Base-by-base conservation (phyloP, 2,888 invertebrate species). In the Strigamia maritima region DNA sequence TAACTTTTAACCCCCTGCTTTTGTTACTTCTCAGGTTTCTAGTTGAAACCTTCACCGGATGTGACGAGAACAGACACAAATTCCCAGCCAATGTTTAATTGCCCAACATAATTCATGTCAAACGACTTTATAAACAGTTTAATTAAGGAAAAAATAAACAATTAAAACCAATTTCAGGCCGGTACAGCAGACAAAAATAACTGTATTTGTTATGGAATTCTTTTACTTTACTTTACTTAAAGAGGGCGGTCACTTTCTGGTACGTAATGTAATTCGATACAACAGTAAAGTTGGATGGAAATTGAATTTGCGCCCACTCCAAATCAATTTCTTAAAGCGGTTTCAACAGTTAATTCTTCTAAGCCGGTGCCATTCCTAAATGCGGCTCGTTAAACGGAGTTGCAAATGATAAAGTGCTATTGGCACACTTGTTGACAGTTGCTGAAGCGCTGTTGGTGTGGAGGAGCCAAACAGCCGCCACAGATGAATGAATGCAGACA, bases 401-500 rank as follows among this genome's bases (percentile, higher is more conserved):
- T 60, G 60, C 22, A 10, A 60, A 19, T 60, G 60, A 60, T 60
- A 22, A 22, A 60, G 60, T 60, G 60, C 60, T 16, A 60, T 60
- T 60, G 60, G 60, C 60, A 60, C 60, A 60, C 60, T 60, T 60
- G 60, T 60, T 60, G 60, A 60, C 60, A 60, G 60, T 60, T 60
- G 22, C 19, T 60, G 60, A 60, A n/a, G 60, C 60, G 60, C 60
- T 60, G 60, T 60, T 60, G 60, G 60, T 60, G 22, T 19, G 60
- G 22, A 60, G 60, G 60, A 60, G 60, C 60, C 60, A 60, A 60
- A 60, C 60, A n/a, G 60, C 60, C 60, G 60, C 60, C 60, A 60
- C 60, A 60, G 60, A 60, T 60, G 60, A 60, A 60, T 60, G 60
- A 60, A 60, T 60, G 60, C 60, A 60, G 60, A 60, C 60, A 60